These are phyloP conservation scores for Empis stercorea DNA, from an alignment of 2,888 invertebrate genomes.

Conservation along the genomic window DNA sequence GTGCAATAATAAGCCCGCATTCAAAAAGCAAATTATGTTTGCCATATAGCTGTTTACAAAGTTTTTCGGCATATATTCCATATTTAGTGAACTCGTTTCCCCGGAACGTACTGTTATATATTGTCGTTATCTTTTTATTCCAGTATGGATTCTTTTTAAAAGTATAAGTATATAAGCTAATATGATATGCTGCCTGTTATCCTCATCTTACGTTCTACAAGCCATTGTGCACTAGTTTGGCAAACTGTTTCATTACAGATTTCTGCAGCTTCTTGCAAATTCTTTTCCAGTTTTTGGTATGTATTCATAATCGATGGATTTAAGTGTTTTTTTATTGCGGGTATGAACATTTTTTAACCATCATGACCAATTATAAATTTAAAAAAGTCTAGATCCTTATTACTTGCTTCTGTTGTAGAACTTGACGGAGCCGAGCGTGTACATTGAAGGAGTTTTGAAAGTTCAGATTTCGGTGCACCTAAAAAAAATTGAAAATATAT, in stretches of 20 bases:
- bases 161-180: not conserved
- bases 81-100: constrained; percentile 2
- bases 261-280: constrained; percentile 3
- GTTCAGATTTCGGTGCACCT: no score
- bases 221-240: not conserved
- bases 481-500: no score
- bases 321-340: no score
- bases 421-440: no score
- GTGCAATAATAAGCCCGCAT: no score
- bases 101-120: not conserved
- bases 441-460: no score
- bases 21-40: not conserved
- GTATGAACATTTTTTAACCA: no score
- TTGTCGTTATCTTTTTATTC: constrained; percentile 1
- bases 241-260: not conserved
- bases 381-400: no score
- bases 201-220: not conserved
- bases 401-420: no score
- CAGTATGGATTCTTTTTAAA: constrained; percentile 1
- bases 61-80: constrained; percentile 3
- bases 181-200: not conserved
- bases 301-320: no score
- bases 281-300: no score
- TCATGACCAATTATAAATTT: no score
- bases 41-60: not conserved